Percentiles rank a stretch among this genome's conserved stretches.
Conservation (phyloP, 2,888 invertebrate genomes). For the Orthosia gothica region DNA sequence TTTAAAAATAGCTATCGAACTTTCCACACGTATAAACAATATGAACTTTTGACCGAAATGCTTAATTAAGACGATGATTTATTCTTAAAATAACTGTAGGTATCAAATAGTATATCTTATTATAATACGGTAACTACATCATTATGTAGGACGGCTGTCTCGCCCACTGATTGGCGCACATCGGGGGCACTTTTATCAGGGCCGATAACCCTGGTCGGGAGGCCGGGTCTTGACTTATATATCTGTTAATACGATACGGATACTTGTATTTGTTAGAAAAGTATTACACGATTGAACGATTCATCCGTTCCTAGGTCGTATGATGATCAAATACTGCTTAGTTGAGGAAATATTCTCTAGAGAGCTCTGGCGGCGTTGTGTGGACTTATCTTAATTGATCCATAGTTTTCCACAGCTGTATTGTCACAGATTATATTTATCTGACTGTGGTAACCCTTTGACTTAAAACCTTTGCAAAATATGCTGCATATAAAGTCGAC, state of each 20-base stretch:
- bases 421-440: neutral
- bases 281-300: conserved; percentile 17
- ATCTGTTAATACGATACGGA: conserved; percentile 47
- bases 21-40: conserved; percentile 15
- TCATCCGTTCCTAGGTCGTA: conserved; percentile 46
- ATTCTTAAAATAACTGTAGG: conserved; percentile 59
- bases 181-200: conserved; percentile 66
- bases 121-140: conserved; percentile 41
- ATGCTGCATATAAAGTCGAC: too few relatives aligned
- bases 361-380: neutral
- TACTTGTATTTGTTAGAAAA: conserved; percentile 24
- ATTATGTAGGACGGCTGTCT: conserved; percentile 65
- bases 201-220: conserved; percentile 75
- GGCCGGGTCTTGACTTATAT: conserved; percentile 72
- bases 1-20: neutral
- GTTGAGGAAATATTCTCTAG: neutral
- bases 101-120: conserved; percentile 35
- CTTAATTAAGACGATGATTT: conserved; percentile 25
- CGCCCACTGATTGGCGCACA: conserved; percentile 53
- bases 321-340: conserved; percentile 1
- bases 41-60: conserved; percentile 19
- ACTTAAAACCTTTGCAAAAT: neutral
- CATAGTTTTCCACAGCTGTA: neutral
- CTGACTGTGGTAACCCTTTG: neutral
- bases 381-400: conserved; percentile 5